Conservation (phyloP, 2,113 vertebrate species). For the Marcusenius ussheri region DNA sequence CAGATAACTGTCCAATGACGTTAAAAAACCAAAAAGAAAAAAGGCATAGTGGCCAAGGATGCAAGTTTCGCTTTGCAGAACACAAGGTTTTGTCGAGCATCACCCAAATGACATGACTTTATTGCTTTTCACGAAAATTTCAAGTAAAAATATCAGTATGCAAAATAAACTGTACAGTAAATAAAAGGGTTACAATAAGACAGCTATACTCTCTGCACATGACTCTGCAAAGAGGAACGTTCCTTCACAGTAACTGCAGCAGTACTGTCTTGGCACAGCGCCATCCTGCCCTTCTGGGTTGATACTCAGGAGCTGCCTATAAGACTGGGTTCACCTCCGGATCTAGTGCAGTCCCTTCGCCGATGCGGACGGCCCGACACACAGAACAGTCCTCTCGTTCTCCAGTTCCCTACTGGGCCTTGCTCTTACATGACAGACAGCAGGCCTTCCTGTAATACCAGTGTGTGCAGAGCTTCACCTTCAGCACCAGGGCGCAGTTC, state of each 20-base stretch:
- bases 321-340: constrained; percentile 4
- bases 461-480: constrained; percentile 75
- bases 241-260: not conserved
- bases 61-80: constrained; percentile 25
- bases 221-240: constrained; percentile 19
- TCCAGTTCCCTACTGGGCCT: constrained; percentile 41
- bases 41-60: not conserved
- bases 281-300: not conserved
- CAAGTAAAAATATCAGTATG: not conserved
- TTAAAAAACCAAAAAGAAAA: not conserved
- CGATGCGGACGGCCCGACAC: not conserved
- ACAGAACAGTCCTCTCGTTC: not conserved
- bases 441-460: constrained; percentile 78
- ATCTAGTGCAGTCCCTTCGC: constrained; percentile 31
- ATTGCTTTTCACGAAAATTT: not conserved
- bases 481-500: constrained; percentile 71
- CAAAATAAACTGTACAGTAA: constrained; percentile 32
- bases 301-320: constrained; percentile 26
- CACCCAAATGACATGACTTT: not conserved
- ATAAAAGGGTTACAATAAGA: constrained; percentile 9
- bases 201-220: not conserved
- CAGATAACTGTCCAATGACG: not conserved
- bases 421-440: constrained; percentile 66
- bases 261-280: not conserved
- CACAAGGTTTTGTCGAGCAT: constrained; percentile 24